A percentile compares a stretch with the other conserved stretches of the same genome.
Conservation (phyloP, 2,797 vertebrate genomes). For the Peromyscus attwateri region DNA sequence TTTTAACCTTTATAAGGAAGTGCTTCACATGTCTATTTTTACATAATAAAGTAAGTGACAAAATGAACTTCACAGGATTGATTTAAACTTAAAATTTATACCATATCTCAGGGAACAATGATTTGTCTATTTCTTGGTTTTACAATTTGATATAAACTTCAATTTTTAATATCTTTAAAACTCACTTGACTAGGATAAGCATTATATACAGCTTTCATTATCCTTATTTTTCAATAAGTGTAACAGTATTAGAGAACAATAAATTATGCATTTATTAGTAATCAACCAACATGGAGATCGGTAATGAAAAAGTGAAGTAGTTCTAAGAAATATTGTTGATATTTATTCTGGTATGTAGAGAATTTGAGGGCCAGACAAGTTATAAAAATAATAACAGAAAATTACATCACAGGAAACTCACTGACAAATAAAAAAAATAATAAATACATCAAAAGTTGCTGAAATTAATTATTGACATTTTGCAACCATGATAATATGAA, state of each 20-base stretch:
- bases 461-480: not conserved
- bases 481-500: not conserved
- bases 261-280: not conserved
- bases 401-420: not conserved
- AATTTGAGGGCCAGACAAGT: not conserved
- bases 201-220: not conserved
- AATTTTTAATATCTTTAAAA: not conserved
- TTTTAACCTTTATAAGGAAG: not conserved
- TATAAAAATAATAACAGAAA: not conserved
- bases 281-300: not conserved
- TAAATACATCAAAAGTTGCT: not conserved
- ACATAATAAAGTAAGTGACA: not conserved
- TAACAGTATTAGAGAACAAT: not conserved
- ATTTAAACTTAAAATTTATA: not conserved
- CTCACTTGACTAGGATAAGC: not conserved
- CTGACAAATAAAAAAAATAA: not conserved
- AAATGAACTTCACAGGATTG: not conserved
- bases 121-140: not conserved
- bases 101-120: not conserved
- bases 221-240: not conserved
- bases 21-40: not conserved
- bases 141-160: no score
- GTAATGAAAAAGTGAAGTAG: not conserved
- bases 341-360: not conserved
- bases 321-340: not conserved